phyloP scores from a whole-genome alignment of 2,888 invertebrate species.

The Protophormia terraenovae region DNA sequence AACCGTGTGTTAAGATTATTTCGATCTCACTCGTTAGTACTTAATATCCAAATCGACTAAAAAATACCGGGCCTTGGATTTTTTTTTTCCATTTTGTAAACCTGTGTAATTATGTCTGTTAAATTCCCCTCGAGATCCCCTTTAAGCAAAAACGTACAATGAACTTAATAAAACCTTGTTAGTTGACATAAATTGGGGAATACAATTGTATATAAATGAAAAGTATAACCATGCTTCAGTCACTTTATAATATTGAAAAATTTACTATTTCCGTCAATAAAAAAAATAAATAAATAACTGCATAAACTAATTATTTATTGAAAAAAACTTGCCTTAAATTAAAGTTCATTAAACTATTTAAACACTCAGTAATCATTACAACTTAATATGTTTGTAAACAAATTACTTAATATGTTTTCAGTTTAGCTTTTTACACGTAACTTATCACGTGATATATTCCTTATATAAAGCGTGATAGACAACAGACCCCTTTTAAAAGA shows the following conservation, averaged over 20 bases:
- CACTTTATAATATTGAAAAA: neutral
- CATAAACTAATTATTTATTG: neutral
- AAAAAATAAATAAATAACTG: neutral
- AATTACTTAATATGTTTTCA: neutral
- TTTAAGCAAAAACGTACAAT: neutral
- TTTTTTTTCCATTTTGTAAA: too few relatives aligned
- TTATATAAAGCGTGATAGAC: constrained; percentile 25
- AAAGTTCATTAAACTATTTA: constrained; percentile 45
- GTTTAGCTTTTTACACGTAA: neutral
- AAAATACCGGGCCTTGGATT: too few relatives aligned
- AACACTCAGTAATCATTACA: constrained; percentile 15
- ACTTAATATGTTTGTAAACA: constrained; percentile 3
- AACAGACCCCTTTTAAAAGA: neutral
- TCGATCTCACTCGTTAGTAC: too few relatives aligned
- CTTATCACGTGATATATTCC: constrained; percentile 44
- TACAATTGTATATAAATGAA: neutral
- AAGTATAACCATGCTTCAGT: neutral
- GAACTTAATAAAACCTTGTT: neutral
- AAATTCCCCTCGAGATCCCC: too few relatives aligned
- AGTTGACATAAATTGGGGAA: neutral
- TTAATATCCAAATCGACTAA: too few relatives aligned
- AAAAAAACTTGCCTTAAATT: neutral
- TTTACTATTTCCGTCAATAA: neutral
- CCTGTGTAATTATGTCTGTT: too few relatives aligned
- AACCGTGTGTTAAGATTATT: too few relatives aligned